Conservation (phyloP, 2,113 vertebrate genomes). For the Microtus montanus region DNA sequence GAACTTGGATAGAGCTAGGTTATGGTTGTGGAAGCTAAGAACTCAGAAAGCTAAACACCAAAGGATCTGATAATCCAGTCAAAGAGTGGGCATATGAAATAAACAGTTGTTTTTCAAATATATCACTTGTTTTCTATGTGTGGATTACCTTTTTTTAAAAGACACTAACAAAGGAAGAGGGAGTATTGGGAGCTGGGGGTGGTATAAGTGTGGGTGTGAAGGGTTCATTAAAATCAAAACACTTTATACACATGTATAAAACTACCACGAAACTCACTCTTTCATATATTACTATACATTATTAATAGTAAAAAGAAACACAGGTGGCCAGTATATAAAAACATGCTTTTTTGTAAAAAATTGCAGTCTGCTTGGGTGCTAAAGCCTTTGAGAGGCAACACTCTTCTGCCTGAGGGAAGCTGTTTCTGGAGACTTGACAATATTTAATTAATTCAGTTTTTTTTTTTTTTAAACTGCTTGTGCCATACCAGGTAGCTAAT, state of each 20-base stretch:
- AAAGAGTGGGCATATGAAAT: neutral
- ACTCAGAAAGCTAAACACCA: neutral
- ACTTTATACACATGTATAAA: neutral
- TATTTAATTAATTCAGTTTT: neutral
- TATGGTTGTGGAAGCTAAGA: neutral
- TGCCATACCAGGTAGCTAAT: neutral
- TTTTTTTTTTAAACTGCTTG: neutral
- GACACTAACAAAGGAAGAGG: neutral
- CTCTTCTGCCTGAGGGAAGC: neutral
- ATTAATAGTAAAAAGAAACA: neutral
- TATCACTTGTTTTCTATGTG: neutral
- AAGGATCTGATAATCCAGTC: neutral
- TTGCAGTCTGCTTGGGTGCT: neutral
- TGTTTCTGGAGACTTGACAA: neutral
- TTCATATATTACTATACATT: neutral
- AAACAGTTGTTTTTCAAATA: neutral
- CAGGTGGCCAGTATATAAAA: neutral
- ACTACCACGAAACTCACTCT: neutral
- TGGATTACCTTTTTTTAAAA: neutral
- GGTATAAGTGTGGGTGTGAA: neutral
- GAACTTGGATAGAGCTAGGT: neutral
- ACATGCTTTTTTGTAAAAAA: neutral
- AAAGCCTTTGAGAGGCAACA: neutral
- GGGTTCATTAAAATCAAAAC: no score
- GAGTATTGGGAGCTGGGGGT: neutral